These are phyloP conservation scores for Sphecodes monilicornis DNA, from an alignment of 2,888 invertebrate genomes.

Conservation along the genomic window DNA sequence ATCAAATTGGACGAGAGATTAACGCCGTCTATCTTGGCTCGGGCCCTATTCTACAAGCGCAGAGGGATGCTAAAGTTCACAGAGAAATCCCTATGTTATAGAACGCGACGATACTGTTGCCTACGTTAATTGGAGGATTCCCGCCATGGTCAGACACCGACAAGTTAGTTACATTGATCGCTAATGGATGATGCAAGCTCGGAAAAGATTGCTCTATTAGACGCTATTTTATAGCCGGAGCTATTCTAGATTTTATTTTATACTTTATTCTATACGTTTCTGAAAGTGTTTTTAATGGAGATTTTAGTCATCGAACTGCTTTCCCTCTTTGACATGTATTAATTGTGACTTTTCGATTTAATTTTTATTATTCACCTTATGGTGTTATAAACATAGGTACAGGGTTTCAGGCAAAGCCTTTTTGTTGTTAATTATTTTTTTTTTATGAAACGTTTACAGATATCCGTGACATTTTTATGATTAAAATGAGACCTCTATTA, in stretches of 20 bases:
- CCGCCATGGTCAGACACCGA: background rate
- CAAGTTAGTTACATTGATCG: background rate
- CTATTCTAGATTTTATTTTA: background rate
- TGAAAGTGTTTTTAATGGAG: too few species aligned
- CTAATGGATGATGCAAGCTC: background rate
- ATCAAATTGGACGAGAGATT: conserved; percentile 46
- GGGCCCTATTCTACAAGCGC: conserved; percentile 21
- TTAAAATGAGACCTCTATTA: too few species aligned
- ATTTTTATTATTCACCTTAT: too few species aligned
- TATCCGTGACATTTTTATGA: too few species aligned
- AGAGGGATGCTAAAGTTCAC: conserved; percentile 38
- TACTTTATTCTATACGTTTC: too few species aligned
- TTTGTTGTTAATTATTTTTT: too few species aligned
- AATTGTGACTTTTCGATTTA: too few species aligned
- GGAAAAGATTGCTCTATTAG: background rate
- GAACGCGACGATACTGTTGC: conserved; percentile 17
- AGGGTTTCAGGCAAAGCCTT: too few species aligned
- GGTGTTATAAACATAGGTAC: too few species aligned
- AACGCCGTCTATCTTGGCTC: conserved; percentile 36
- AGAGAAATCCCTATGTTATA: conserved; percentile 42
- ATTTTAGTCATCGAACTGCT: too few species aligned
- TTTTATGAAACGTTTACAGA: too few species aligned
- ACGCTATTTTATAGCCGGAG: background rate
- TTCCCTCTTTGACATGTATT: too few species aligned
- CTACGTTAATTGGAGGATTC: background rate